A percentile compares a stretch with the other conserved stretches of the same genome.
Evolutionary conservation across 1,140 invertebrate species (phyloP).

Genomic region (Daktulosphaira vitifoliae): DNA sequence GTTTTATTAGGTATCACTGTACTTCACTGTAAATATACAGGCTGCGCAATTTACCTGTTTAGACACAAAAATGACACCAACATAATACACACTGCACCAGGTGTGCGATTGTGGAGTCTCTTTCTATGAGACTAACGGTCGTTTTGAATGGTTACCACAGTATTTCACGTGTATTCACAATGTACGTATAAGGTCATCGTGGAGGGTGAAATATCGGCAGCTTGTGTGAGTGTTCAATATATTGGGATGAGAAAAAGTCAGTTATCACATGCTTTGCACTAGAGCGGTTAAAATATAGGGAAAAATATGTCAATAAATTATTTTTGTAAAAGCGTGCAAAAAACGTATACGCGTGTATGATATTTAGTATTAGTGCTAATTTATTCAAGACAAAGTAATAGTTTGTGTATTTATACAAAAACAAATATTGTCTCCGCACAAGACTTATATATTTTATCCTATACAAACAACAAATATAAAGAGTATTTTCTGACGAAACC

Average conservation of each 20-base stretch:
- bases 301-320: background rate
- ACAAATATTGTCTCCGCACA: background rate
- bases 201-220: background rate
- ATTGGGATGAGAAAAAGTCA: background rate
- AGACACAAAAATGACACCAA: background rate
- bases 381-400: too few relatives aligned
- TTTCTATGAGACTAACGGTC: background rate
- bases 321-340: background rate
- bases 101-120: background rate
- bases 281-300: background rate
- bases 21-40: too few relatives aligned
- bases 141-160: too few relatives aligned
- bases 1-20: too few relatives aligned
- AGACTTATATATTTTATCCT: too few relatives aligned
- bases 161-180: background rate
- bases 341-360: too few relatives aligned
- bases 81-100: background rate
- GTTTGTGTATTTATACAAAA: background rate
- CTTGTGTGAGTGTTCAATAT: background rate
- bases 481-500: too few relatives aligned
- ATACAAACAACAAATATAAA: too few relatives aligned
- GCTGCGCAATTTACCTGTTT: constrained; percentile 27
- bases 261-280: background rate
- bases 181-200: background rate
- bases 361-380: too few relatives aligned